These are phyloP conservation scores for Monomorium pharaonis DNA, from an alignment of 1,140 invertebrate genomes.

Conservation along the genomic window DNA sequence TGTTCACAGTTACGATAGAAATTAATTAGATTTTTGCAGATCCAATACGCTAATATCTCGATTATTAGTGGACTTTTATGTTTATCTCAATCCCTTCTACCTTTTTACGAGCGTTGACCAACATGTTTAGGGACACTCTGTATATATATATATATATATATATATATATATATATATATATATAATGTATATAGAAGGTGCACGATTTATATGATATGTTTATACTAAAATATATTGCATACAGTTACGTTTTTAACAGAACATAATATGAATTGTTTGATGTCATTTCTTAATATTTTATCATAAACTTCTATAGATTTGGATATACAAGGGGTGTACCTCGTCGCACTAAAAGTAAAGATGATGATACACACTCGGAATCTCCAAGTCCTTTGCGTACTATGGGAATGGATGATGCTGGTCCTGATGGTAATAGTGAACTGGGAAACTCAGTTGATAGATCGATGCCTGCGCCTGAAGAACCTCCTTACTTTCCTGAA, in stretches of 20 bases:
- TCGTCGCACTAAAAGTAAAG: slow-evolving; percentile 83
- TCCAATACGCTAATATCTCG: too few species aligned
- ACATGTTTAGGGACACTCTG: too few species aligned
- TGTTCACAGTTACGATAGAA: too few species aligned
- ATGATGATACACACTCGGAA: slow-evolving; percentile 84
- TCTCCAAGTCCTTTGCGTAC: slow-evolving; percentile 83
- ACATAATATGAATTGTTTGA: neutral
- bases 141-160: too few species aligned
- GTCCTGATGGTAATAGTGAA: slow-evolving; percentile 83
- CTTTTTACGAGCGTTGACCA: too few species aligned
- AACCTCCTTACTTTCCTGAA: slow-evolving; percentile 91
- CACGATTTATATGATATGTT: neutral
- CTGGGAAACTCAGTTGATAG: slow-evolving; percentile 77
- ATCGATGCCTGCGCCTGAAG: slow-evolving; percentile 86
- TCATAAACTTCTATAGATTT: slow-evolving; percentile 68
- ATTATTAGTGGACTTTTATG: too few species aligned
- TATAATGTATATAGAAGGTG: neutral
- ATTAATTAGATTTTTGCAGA: too few species aligned
- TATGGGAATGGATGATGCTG: slow-evolving; percentile 78
- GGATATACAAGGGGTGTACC: slow-evolving; percentile 82
- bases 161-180: neutral
- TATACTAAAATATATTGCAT: neutral
- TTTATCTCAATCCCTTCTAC: too few species aligned
- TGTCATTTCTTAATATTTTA: neutral
- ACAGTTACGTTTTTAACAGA: neutral